These are phyloP conservation scores for Cylloceria caligata DNA, from an alignment of 2,888 invertebrate genomes.

Conservation along the genomic window DNA sequence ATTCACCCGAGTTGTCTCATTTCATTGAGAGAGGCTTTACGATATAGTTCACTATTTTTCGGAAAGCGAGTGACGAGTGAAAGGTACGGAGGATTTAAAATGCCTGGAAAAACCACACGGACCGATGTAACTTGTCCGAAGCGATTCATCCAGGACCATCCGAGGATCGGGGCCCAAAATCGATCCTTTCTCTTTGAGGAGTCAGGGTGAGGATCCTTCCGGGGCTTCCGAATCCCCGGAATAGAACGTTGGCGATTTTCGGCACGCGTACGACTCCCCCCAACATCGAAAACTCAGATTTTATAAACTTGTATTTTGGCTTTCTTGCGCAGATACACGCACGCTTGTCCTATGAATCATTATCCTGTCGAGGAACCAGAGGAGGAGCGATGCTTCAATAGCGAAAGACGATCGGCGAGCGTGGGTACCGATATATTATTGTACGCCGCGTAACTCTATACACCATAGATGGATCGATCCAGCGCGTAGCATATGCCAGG, in stretches of 20 bases:
- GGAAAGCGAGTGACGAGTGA: constrained; percentile 30
- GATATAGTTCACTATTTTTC: constrained; percentile 3
- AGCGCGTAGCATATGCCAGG: constrained; percentile 36
- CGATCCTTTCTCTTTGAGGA: background rate
- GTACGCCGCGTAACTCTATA: constrained; percentile 72
- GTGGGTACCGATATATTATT: constrained; percentile 32
- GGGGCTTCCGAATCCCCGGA: background rate
- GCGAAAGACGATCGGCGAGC: constrained; percentile 15
- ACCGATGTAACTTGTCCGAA: constrained; percentile 1
- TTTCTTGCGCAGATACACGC: background rate
- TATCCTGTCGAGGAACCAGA: constrained; percentile 16
- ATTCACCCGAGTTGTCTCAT: constrained; percentile 22
- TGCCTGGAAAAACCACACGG: constrained; percentile 13
- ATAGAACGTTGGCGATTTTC: constrained; percentile 11
- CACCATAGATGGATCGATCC: constrained; percentile 45
- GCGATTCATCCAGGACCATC: background rate
- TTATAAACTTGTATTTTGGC: background rate
- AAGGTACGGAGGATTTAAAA: constrained; percentile 1
- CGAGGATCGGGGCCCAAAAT: constrained; percentile 9
- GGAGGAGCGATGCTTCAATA: constrained; percentile 23
- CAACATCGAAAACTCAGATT: constrained; percentile 15
- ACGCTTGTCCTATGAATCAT: constrained; percentile 25
- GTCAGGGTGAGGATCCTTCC: constrained; percentile 14
- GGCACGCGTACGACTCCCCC: background rate
- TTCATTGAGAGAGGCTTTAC: constrained; percentile 26